Percentiles rank a stretch among this genome's conserved stretches.
Evolutionary conservation across 2,113 vertebrate species (phyloP).

Genomic region (Aldabrachelys gigantea): DNA sequence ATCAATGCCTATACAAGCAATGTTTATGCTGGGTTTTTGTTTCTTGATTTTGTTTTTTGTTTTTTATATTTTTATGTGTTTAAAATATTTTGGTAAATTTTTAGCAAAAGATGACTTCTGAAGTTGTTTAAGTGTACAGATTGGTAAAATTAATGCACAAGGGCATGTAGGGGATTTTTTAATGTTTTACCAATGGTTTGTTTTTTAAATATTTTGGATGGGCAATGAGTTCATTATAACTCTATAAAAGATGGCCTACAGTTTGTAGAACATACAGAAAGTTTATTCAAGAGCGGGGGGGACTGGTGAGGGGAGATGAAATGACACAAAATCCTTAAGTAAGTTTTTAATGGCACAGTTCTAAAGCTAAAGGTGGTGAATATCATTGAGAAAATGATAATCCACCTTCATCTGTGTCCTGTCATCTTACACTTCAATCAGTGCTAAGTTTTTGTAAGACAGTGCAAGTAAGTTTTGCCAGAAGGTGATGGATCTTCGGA

Average conservation of each 20-base stretch:
- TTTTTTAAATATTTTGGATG: constrained; percentile 72
- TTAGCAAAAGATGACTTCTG: constrained; percentile 88
- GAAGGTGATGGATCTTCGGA: constrained; percentile 27
- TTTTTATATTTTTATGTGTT: constrained; percentile 95
- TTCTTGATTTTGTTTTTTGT: constrained; percentile 82
- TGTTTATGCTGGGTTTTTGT: constrained; percentile 83
- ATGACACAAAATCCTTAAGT: not conserved
- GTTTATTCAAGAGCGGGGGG: constrained; percentile 28
- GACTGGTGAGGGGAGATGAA: constrained; percentile 12
- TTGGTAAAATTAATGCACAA: constrained; percentile 81
- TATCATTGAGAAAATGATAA: constrained; percentile 32
- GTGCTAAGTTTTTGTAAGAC: constrained; percentile 35
- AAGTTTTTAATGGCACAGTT: constrained; percentile 17
- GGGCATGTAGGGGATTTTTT: constrained; percentile 82
- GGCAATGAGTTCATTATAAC: constrained; percentile 60
- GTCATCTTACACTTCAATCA: constrained; percentile 37
- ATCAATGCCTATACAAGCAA: constrained; percentile 87
- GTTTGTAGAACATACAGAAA: constrained; percentile 29
- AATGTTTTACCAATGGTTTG: constrained; percentile 74
- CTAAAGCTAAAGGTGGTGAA: not conserved
- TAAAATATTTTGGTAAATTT: constrained; percentile 95
- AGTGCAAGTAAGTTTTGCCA: constrained; percentile 41
- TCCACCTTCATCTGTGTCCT: constrained; percentile 41
- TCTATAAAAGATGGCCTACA: constrained; percentile 29
- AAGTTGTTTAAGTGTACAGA: constrained; percentile 87